Conservation (phyloP, 2,797 vertebrate species). For the Sylvia borin region DNA sequence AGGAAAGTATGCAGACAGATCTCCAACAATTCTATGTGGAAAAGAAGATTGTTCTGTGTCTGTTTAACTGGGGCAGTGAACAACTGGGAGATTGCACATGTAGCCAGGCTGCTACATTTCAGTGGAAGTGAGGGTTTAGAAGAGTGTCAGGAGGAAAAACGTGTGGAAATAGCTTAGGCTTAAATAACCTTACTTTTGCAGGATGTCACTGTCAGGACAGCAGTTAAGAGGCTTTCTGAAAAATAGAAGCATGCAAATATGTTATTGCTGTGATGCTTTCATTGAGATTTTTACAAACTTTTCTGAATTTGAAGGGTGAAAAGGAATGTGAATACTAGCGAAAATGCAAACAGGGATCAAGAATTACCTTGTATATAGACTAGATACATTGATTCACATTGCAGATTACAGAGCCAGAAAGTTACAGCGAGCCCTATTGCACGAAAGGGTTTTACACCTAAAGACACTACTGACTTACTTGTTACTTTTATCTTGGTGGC, state of each 20-base stretch:
- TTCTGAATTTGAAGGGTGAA: background rate
- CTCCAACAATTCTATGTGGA: accelerated
- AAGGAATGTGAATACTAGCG: background rate
- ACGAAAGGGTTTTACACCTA: background rate
- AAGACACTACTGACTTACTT: background rate
- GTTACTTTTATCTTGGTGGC: background rate
- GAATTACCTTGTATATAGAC: background rate
- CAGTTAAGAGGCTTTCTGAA: background rate
- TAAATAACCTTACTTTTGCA: background rate
- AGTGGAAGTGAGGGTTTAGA: background rate
- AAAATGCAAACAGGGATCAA: background rate
- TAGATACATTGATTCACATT: background rate
- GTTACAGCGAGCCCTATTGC: background rate
- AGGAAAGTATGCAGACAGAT: background rate
- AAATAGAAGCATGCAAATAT: background rate
- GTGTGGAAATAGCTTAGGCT: background rate
- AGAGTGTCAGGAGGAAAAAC: background rate
- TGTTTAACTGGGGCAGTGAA: background rate
- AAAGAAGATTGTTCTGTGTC: background rate
- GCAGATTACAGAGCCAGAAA: background rate
- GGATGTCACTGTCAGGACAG: background rate
- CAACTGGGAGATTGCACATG: background rate
- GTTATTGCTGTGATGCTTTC: background rate
- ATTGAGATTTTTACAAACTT: background rate
- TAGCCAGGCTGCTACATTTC: background rate